A percentile compares a stretch with the other conserved stretches of the same genome.
Evolutionary conservation across 2,888 invertebrate species (phyloP).

Genomic region (Apotomis capreana): DNA sequence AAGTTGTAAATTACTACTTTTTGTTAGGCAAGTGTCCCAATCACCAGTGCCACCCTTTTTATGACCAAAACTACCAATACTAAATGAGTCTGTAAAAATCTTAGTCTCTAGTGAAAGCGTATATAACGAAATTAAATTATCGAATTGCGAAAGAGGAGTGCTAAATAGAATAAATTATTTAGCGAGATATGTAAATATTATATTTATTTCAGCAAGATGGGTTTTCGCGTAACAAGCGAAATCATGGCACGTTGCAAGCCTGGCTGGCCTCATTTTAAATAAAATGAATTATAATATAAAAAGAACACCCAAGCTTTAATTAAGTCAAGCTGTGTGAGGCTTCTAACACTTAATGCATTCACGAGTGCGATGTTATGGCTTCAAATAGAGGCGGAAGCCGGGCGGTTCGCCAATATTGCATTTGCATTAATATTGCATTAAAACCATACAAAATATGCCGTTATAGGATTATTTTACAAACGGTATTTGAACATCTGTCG

Average conservation of each 20-base stretch:
- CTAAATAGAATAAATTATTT: no score
- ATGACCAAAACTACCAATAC: no score
- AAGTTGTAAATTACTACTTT: no score
- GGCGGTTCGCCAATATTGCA: conserved; percentile 33
- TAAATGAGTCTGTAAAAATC: no score
- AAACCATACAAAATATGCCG: conserved; percentile 37
- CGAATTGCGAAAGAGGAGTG: no score
- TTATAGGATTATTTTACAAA: conserved; percentile 30
- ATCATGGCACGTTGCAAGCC: not conserved
- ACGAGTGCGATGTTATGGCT: conserved; percentile 23
- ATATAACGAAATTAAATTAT: no score
- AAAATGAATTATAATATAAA: not conserved
- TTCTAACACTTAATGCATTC: conserved; percentile 27
- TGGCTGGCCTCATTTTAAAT: not conserved
- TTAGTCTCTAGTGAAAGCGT: no score
- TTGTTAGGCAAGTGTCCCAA: no score
- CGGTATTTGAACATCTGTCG: conserved; percentile 16
- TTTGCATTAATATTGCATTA: conserved; percentile 36
- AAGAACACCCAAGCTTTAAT: not conserved
- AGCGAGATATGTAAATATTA: no score
- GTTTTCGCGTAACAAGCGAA: no score
- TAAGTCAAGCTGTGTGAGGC: conserved; percentile 14
- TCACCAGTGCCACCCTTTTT: no score
- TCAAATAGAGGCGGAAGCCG: conserved; percentile 30
- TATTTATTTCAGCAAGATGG: no score